Evolutionary conservation across 2,888 invertebrate genomes (phyloP).

Genomic region (Trissoscelio sp.): DNA sequence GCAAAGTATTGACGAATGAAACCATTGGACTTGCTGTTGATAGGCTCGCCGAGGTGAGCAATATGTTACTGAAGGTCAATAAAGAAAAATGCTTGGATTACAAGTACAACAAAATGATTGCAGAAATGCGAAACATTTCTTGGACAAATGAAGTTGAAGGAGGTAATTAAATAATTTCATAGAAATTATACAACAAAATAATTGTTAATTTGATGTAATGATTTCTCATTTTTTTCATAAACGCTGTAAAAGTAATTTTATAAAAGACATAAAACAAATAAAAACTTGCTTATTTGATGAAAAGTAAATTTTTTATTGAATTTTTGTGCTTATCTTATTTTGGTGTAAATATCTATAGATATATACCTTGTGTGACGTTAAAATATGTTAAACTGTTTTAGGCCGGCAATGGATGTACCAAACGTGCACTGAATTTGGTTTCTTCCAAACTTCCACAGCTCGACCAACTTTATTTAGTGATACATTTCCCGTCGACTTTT

Average conservation of each 20-base stretch:
- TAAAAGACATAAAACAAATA: too few relatives aligned
- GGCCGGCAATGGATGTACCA: conserved; percentile 97
- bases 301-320: too few relatives aligned
- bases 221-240: too few relatives aligned
- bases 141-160: conserved; percentile 89
- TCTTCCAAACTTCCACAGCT: conserved; percentile 94
- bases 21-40: conserved; percentile 86
- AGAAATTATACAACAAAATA: background rate
- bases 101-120: conserved; percentile 90
- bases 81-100: conserved; percentile 92
- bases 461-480: conserved; percentile 89
- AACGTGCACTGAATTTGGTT: conserved; percentile 98
- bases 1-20: conserved; percentile 89
- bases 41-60: conserved; percentile 90
- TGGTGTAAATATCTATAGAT: too few relatives aligned
- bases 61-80: conserved; percentile 87
- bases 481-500: conserved; percentile 90
- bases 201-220: background rate
- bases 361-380: too few relatives aligned
- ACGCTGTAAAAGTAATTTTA: too few relatives aligned
- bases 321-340: too few relatives aligned
- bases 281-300: too few relatives aligned
- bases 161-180: conserved; percentile 81
- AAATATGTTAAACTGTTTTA: conserved; percentile 74
- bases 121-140: conserved; percentile 86